These are phyloP conservation scores for Phodopus roborovskii DNA, from an alignment of 2,113 vertebrate species.

Conservation along the genomic window DNA sequence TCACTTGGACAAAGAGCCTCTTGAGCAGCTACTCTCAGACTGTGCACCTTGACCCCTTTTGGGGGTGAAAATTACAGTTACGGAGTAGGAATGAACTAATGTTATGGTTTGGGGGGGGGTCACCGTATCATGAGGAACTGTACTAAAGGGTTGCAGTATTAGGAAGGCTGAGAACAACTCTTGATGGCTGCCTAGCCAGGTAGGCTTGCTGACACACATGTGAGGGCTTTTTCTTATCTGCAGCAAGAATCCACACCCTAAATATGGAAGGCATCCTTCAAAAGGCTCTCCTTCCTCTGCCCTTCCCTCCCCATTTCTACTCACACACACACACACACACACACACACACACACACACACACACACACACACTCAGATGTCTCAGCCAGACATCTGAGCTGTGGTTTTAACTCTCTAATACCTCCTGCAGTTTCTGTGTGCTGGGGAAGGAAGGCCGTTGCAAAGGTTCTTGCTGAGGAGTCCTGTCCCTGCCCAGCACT, in stretches of 20 bases:
- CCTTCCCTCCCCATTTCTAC: background rate
- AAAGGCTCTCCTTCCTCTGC: background rate
- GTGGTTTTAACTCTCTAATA: background rate
- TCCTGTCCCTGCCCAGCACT: background rate
- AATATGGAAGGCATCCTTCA: background rate
- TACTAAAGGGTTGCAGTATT: background rate
- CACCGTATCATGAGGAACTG: background rate
- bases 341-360: background rate
- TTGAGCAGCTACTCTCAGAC: background rate
- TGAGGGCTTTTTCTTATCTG: background rate
- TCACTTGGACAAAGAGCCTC: background rate
- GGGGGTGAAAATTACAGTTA: no score
- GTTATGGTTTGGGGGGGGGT: background rate
- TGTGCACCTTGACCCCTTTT: no score
- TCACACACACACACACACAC: background rate
- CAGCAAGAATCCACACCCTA: background rate
- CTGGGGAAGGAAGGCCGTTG: background rate
- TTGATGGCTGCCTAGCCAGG: background rate
- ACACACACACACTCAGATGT: background rate
- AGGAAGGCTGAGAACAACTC: background rate
- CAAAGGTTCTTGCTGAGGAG: conserved; percentile 47
- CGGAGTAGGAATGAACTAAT: background rate
- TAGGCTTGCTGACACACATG: background rate
- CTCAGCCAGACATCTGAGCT: background rate
- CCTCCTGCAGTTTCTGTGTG: rapidly evolving